Evolutionary conservation across 2,113 vertebrate species (phyloP).

Genomic region (Cheirogaleus medius): DNA sequence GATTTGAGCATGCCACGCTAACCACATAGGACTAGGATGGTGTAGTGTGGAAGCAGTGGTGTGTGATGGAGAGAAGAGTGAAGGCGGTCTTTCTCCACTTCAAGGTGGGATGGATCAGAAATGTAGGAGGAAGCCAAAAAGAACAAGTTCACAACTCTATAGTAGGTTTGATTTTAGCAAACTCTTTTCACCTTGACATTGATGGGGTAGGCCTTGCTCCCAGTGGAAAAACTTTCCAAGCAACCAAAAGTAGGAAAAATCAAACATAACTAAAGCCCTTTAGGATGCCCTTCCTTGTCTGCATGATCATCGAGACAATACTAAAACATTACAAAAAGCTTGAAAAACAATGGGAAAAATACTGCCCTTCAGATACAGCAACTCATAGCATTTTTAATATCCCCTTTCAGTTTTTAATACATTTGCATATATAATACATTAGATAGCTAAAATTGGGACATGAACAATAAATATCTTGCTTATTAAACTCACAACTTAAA

Average conservation of each 20-base stretch:
- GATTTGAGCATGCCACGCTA: neutral
- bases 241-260: neutral
- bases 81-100: neutral
- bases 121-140: neutral
- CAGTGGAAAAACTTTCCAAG: neutral
- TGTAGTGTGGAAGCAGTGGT: rapidly evolving
- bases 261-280: neutral
- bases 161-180: neutral
- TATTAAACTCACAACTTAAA: neutral
- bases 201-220: neutral
- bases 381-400: neutral
- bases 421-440: neutral
- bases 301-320: rapidly evolving
- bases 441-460: neutral
- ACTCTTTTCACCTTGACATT: neutral
- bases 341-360: neutral
- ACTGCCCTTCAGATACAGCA: neutral
- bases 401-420: neutral
- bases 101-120: neutral
- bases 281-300: neutral
- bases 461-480: neutral
- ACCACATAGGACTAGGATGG: too few relatives aligned
- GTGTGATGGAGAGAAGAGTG: neutral
- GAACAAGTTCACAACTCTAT: neutral
- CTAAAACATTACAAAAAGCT: neutral